These are phyloP conservation scores for Ahaetulla prasina DNA, from an alignment of 2,113 vertebrate genomes.

Conservation along the genomic window DNA sequence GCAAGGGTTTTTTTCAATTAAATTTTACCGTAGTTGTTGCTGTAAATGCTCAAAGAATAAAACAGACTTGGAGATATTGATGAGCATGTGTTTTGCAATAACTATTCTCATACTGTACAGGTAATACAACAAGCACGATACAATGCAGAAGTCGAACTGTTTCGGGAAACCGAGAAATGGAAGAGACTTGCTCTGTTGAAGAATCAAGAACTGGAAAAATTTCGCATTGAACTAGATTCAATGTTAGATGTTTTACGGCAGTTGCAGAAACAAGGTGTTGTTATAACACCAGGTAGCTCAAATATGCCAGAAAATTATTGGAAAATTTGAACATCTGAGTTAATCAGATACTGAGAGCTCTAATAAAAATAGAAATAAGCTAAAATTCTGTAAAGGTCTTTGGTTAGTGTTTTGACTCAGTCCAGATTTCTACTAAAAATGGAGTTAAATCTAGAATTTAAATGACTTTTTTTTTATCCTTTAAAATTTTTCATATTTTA, in stretches of 20 bases:
- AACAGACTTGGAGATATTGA: neutral
- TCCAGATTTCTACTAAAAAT: neutral
- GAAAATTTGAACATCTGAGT: constrained; percentile 7
- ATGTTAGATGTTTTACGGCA: constrained; percentile 86
- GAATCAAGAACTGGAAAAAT: constrained; percentile 82
- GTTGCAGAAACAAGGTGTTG: constrained; percentile 82
- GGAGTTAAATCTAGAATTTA: neutral
- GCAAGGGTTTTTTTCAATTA: neutral
- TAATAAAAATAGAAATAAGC: neutral
- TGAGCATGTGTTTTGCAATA: neutral
- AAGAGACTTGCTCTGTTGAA: constrained; percentile 77
- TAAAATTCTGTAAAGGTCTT: neutral
- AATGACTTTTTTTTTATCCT: neutral
- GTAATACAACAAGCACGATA: constrained; percentile 69
- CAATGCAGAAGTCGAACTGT: constrained; percentile 61
- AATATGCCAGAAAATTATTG: constrained; percentile 28
- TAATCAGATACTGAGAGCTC: constrained; percentile 1
- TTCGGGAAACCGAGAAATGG: constrained; percentile 78
- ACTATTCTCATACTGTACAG: constrained; percentile 55
- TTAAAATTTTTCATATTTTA: neutral
- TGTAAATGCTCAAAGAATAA: neutral
- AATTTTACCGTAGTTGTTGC: neutral
- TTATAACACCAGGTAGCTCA: constrained; percentile 64
- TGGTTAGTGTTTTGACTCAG: neutral
- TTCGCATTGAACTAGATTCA: constrained; percentile 86